phyloP scores from a whole-genome alignment of 2,888 invertebrate genomes.

The Augochlorella aurata region DNA sequence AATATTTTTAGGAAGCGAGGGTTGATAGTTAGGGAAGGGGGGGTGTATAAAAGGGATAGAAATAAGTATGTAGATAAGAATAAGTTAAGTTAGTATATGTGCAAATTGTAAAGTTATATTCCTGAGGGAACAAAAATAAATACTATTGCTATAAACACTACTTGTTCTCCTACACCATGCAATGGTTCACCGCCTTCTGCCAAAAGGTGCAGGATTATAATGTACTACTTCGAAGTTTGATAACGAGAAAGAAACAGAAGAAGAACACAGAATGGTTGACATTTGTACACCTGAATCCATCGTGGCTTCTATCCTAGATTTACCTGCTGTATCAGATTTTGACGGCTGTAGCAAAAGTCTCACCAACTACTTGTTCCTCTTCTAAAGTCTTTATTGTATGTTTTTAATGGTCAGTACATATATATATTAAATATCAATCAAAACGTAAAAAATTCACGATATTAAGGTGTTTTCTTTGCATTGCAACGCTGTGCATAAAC shows the following conservation, averaged over 20 bases:
- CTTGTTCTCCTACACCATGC: slow-evolving; percentile 46
- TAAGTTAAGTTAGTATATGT: too few species aligned
- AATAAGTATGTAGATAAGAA: too few species aligned
- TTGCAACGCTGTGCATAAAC: background rate
- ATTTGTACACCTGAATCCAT: slow-evolving; percentile 42
- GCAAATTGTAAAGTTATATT: too few species aligned
- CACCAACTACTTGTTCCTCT: slow-evolving; percentile 43
- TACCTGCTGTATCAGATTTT: slow-evolving; percentile 61
- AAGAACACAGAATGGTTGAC: background rate
- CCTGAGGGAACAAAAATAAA: too few species aligned
- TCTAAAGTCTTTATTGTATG: slow-evolving; percentile 53
- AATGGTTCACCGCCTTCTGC: slow-evolving; percentile 49
- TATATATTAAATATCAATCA: background rate
- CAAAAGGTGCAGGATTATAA: slow-evolving; percentile 51
- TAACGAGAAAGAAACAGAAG: slow-evolving; percentile 36
- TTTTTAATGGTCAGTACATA: background rate
- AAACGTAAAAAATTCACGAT: background rate
- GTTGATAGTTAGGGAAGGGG: too few species aligned
- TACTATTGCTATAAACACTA: too few species aligned
- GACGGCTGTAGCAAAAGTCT: slow-evolving; percentile 29
- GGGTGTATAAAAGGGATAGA: too few species aligned
- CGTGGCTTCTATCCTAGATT: slow-evolving; percentile 48
- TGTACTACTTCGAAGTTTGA: slow-evolving; percentile 52
- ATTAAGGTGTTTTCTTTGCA: background rate
- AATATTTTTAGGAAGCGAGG: background rate